Base-by-base conservation (phyloP, 2,888 invertebrate species). In the Harpagoxenus sublaevis region DNA sequence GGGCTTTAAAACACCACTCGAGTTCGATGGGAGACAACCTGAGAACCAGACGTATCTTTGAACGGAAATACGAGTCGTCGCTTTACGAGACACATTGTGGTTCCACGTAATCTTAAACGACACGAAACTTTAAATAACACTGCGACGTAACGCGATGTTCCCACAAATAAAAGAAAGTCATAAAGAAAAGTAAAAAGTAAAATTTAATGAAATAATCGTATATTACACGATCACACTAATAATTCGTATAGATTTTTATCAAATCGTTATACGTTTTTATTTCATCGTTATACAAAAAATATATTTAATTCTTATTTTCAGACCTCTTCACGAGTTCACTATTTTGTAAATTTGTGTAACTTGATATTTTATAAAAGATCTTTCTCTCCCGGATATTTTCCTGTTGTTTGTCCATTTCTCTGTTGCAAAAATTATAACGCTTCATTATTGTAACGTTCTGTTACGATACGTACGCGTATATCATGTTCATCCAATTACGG, bases 1-100 rank as follows among this genome's bases (percentile, higher is more conserved):
- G 86, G 85, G 77, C 83, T 86, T 86, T 77, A 85, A 78, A 84
- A 88, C 86, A 85, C 60, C 77, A 68, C 77, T 66, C 51, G 81
- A 62, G n/a, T 63, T 60, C 86, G 84, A 86, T 83, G 87, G 70
- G 88, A 86, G 85, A 88, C 79, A 79, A 79, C 57, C 66, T 62
- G 66, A 55, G 81, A 66, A 74, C 71, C 79, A 71, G 66, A 77
- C 55, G 35, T 79, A 79, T 71, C 73, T 79, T 71, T 48, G 71
- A 79, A 28, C 79, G 79, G 79, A 79, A 79, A 71, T 79, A 79
- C 71, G 71, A 79, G 71, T 79, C 48, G 68, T 66, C 39, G 60
- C 70, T 71, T 79, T 71, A 71, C 60, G 60, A 78, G 68, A 63
- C 35, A 78, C 82, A 63, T 71, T 79, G 71, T 39, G 60, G 75